Percentiles rank a stretch among this genome's conserved stretches.
Evolutionary conservation across 2,797 vertebrate genomes (phyloP).

Genomic region (Glossophaga mutica): DNA sequence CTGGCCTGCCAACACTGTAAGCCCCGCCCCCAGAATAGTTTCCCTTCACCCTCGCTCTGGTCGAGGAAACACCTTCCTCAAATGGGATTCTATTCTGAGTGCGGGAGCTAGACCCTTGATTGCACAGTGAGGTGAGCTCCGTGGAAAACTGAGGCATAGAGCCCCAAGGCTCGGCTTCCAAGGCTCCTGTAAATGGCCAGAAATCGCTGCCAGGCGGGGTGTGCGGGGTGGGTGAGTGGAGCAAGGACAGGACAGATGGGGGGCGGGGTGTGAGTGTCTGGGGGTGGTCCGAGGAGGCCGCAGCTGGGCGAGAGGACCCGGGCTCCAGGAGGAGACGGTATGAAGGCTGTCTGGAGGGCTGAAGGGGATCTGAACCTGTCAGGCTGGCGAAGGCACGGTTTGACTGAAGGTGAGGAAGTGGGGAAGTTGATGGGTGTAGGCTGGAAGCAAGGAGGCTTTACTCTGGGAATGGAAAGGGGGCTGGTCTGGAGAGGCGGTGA

Average conservation of each 20-base stretch:
- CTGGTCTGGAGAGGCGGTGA: background rate
- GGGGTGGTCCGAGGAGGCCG: background rate
- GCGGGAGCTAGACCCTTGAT: background rate
- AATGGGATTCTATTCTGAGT: background rate
- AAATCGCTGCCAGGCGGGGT: background rate
- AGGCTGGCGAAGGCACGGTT: background rate
- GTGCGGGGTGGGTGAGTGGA: too few relatives aligned
- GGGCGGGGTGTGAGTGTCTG: background rate
- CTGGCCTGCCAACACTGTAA: fast-evolving
- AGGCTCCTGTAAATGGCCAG: background rate
- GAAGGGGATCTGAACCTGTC: background rate
- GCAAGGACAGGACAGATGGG: background rate
- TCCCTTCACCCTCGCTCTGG: background rate
- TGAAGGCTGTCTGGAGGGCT: background rate
- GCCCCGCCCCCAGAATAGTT: background rate
- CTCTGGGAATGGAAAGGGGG: background rate
- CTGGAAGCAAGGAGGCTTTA: background rate
- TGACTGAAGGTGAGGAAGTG: background rate
- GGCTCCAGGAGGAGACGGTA: background rate
- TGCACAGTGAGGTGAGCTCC: background rate
- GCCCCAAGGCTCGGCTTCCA: background rate
- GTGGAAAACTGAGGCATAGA: background rate
- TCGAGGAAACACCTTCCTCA: background rate
- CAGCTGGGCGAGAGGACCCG: background rate
- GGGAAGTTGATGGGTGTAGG: too few relatives aligned